phyloP scores from a whole-genome alignment of 2,888 invertebrate genomes.

The Parochlus steinenii region DNA sequence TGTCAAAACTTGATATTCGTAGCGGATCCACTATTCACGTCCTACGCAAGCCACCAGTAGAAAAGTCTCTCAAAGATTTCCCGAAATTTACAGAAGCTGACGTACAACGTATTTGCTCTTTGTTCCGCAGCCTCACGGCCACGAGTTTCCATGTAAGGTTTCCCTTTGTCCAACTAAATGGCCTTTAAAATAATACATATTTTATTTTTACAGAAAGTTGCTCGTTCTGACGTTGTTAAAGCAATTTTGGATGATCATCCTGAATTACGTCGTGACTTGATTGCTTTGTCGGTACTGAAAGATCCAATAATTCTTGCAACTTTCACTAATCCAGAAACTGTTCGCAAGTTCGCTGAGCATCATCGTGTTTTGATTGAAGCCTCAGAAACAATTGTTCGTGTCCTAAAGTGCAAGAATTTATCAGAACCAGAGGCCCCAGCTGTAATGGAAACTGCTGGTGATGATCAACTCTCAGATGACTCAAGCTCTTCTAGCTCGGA shows the following conservation, averaged over 20 bases:
- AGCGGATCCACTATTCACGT: conserved; percentile 39
- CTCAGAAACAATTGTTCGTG: conserved; percentile 31
- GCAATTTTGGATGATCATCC: conserved; percentile 51
- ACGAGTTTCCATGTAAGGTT: conserved; percentile 9
- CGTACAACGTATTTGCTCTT: conserved; percentile 23
- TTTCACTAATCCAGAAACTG: conserved; percentile 44
- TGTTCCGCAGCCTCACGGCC: conserved; percentile 1
- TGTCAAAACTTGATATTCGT: conserved; percentile 37
- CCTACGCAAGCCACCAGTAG: conserved; percentile 28
- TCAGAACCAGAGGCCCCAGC: background rate
- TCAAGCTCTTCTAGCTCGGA: conserved; percentile 24
- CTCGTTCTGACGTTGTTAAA: conserved; percentile 36
- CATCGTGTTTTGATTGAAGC: conserved; percentile 54
- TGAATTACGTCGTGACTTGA: conserved; percentile 47
- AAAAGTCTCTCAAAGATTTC: conserved; percentile 28
- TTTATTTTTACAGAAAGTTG: conserved; percentile 12
- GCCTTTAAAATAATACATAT: background rate
- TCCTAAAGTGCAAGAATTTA: conserved; percentile 12
- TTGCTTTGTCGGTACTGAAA: conserved; percentile 51
- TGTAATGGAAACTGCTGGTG: conserved; percentile 16
- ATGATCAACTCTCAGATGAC: conserved; percentile 26
- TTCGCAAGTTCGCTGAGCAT: conserved; percentile 42
- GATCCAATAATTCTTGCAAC: conserved; percentile 53
- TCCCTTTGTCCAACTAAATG: background rate
- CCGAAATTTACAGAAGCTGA: conserved; percentile 34